Conservation (phyloP, 2,888 invertebrate species). For the Leucoptera coffeella region DNA sequence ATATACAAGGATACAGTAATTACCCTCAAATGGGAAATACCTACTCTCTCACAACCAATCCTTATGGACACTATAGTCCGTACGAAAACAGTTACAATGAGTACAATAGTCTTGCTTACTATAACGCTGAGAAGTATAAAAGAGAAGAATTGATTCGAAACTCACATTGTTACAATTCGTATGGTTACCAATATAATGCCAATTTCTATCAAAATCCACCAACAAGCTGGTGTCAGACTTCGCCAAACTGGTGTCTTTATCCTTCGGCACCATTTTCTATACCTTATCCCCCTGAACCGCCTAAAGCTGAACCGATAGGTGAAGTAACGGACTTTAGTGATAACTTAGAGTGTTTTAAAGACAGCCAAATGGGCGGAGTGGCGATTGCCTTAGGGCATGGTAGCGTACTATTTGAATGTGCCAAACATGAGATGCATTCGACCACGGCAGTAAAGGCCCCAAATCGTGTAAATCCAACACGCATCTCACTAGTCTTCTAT, state of each 20-base stretch:
- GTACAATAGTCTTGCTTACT: constrained; percentile 45
- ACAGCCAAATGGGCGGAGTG: constrained; percentile 89
- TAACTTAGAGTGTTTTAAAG: constrained; percentile 83
- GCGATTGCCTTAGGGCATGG: constrained; percentile 92
- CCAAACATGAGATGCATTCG: constrained; percentile 94
- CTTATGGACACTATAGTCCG: constrained; percentile 45
- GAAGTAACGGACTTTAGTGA: constrained; percentile 75
- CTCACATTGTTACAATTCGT: constrained; percentile 47
- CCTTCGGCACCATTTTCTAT: constrained; percentile 46
- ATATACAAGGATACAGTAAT: constrained; percentile 36
- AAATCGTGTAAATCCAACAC: constrained; percentile 80
- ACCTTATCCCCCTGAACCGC: constrained; percentile 49
- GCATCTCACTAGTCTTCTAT: constrained; percentile 92
- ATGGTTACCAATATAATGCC: constrained; percentile 53
- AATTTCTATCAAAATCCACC: constrained; percentile 48
- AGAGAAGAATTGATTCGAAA: constrained; percentile 44
- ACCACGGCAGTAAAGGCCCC: constrained; percentile 87
- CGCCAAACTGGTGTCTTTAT: constrained; percentile 60
- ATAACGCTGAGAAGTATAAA: constrained; percentile 49
- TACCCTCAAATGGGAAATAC: constrained; percentile 40
- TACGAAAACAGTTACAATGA: constrained; percentile 47
- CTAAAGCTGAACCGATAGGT: constrained; percentile 70
- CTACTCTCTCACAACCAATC: constrained; percentile 35
- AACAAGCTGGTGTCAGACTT: constrained; percentile 48
- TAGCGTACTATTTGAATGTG: constrained; percentile 92